phyloP scores from a whole-genome alignment of 2,888 invertebrate species.

The Watsonalla cultraria region DNA sequence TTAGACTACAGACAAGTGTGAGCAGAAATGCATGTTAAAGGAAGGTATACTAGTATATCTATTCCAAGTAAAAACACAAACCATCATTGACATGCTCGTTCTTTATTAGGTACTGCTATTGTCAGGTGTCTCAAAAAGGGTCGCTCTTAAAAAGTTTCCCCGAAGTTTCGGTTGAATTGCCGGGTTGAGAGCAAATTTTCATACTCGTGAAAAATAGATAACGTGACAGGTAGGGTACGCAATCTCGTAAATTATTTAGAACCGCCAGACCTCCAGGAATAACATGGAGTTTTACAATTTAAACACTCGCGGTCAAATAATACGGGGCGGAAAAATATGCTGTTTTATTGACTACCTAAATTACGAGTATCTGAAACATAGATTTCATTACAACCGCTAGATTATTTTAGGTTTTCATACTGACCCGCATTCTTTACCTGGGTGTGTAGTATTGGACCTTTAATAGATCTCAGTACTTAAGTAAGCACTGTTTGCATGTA shows the following conservation, averaged over 20 bases:
- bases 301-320: neutral
- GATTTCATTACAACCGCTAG: no score
- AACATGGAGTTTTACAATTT: neutral
- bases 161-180: conserved; percentile 28
- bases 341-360: no score
- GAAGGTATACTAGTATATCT: no score
- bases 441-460: no score
- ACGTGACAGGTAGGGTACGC: neutral
- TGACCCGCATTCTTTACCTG: no score
- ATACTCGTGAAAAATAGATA: conserved; percentile 18
- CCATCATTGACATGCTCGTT: neutral
- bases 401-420: no score
- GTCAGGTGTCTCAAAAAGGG: conserved; percentile 39
- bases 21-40: no score
- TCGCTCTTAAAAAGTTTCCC: conserved; percentile 31
- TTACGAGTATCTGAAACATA: no score
- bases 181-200: conserved; percentile 25
- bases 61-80: no score
- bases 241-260: neutral
- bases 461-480: no score
- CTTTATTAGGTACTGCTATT: conserved; percentile 45
- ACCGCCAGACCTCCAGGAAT: neutral
- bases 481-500: no score
- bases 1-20: no score
- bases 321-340: neutral